Percentiles rank a stretch among this genome's conserved stretches.
Evolutionary conservation across 2,888 invertebrate species (phyloP).

Genomic region (Metopia argyrocephala): DNA sequence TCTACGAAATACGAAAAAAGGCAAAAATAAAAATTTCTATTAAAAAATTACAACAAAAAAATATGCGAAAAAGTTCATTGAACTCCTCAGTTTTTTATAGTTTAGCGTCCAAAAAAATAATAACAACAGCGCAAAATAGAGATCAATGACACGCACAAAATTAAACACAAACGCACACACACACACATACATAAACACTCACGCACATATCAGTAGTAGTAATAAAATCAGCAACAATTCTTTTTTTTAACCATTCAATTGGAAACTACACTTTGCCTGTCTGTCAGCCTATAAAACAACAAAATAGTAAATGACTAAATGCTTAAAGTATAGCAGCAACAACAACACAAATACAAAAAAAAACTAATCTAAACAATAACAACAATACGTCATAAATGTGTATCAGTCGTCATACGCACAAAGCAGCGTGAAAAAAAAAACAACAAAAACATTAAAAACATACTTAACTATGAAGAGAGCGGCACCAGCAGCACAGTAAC

Average conservation of each 20-base stretch:
- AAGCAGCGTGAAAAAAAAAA: background rate
- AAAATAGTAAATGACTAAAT: background rate
- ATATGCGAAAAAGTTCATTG: conserved; percentile 56
- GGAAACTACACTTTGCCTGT: no score
- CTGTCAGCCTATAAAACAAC: background rate
- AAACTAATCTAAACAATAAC: conserved; percentile 22
- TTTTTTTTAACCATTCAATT: background rate
- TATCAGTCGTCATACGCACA: conserved; percentile 3
- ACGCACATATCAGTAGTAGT: conserved; percentile 12
- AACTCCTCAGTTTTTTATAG: conserved; percentile 13
- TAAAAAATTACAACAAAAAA: conserved; percentile 11
- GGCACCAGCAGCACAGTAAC: background rate
- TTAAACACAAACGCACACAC: background rate
- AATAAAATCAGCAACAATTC: background rate
- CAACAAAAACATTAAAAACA: background rate
- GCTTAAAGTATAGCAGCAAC: background rate
- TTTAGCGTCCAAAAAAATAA: background rate
- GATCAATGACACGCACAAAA: conserved; percentile 53
- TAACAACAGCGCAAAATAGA: background rate
- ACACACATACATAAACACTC: conserved; percentile 8
- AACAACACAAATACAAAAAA: background rate
- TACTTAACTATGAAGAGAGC: background rate
- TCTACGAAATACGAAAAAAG: background rate
- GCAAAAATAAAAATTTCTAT: conserved; percentile 18
- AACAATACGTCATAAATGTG: conserved; percentile 25